phyloP scores from a whole-genome alignment of 2,888 invertebrate genomes.

The Agrotis puta region DNA sequence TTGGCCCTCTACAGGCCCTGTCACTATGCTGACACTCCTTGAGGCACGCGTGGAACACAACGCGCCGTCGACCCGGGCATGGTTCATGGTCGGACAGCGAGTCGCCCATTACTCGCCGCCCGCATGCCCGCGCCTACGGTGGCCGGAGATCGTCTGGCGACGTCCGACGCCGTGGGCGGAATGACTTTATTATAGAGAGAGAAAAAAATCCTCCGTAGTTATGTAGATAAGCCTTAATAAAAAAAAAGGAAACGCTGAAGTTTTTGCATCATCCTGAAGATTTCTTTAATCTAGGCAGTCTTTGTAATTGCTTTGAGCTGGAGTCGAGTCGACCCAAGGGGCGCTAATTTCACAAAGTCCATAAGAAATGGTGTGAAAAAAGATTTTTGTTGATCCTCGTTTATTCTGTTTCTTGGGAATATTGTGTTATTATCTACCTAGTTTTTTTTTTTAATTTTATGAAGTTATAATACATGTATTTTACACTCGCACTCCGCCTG shows the following conservation, averaged over 20 bases:
- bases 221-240: conserved; percentile 1
- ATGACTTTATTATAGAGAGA: not conserved
- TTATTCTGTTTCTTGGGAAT: not conserved
- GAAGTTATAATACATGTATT: too few species aligned
- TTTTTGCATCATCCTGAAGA: conserved; percentile 30
- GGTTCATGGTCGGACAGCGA: too few species aligned
- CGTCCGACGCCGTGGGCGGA: too few species aligned
- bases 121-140: too few species aligned
- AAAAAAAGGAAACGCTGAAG: conserved; percentile 28
- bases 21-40: too few species aligned
- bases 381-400: conserved; percentile 16
- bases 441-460: not conserved
- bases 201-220: not conserved
- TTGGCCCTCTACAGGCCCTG: too few species aligned
- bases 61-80: too few species aligned
- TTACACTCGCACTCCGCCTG: too few species aligned
- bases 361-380: conserved; percentile 34
- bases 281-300: conserved; percentile 43
- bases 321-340: conserved; percentile 33
- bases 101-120: too few species aligned
- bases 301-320: conserved; percentile 53
- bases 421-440: not conserved
- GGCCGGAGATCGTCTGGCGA: too few species aligned
- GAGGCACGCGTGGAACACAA: too few species aligned
- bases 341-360: conserved; percentile 36